Base-by-base conservation (phyloP, 1,140 invertebrate genomes). In the Rhynchophorus ferrugineus region DNA sequence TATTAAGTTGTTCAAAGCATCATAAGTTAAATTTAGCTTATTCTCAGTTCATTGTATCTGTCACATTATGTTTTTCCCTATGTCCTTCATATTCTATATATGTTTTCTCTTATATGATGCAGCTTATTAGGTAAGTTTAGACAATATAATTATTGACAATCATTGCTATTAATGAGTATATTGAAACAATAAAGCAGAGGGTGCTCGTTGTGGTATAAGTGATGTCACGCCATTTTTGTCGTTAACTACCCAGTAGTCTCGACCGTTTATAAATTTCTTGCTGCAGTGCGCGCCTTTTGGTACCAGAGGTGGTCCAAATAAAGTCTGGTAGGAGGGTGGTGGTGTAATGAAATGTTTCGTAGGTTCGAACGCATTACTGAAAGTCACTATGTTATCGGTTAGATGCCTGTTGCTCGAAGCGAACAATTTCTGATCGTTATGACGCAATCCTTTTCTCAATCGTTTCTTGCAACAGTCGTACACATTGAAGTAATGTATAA, bases 181-280 rank as follows among this genome's bases (percentile, higher is more conserved):
- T 54, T 83, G 80, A 71, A 85, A 87, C 0, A 88, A 65, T 37
- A 85, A 76, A 16, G 84, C 82, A 3, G 85, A 87, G 0, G 83
- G 82, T 3, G 80, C 78, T 58, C 83, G 69, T 0, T 83, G 73
- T 1, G 85, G 84, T 50, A 87, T 78, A 18, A 87, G 70, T 55
- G 78, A 75, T 7, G 70, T 79, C 14, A 77, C 75, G 0, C 82
- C 82, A 36, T 73, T 70, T 1, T 70, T 65, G 18, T 75, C 73
- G 3, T 75, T 74, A 16, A 81, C 70, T 0, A 85, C 75, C 62
- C 80, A 83, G 70, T 87, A 87, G 60, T 86, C 81, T 43, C 83
- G 72, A 1, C 85, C 85, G 57, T 88, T 87, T n/a, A 87, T 80
- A 9, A 76, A 69, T 46, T 76, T 73, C 46, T 69, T 75, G 3